Evolutionary conservation across 1,140 invertebrate species (phyloP), one percentile per base, ranked within the genome.

Genomic region (Tetranychus urticae): DNA sequence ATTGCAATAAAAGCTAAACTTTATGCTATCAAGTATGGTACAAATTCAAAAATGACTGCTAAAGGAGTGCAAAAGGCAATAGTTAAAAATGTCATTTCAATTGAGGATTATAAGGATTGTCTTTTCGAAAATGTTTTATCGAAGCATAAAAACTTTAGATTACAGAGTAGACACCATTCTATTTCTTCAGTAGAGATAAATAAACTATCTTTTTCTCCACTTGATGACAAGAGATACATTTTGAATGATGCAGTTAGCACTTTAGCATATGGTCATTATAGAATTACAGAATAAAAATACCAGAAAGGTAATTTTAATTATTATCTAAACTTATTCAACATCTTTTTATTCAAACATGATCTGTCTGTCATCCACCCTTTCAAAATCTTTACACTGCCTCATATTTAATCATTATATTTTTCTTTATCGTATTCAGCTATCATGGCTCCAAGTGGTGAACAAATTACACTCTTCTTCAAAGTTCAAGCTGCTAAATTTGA

Each of bases 1-100:
- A 60, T 73, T 46, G 71, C 71, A 12, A 60, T 75, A 56, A 64
- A 68, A 60, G 62, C 70, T 23, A 77, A 77, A 68, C 48, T 50
- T 50, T n/a, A 50, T 50, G 13, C 23, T 50, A 50, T 50, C 6
- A 50, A 50, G 23, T n/a, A n/a, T 31, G 48, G 48, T 10, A n/a
- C 23, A 14, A 50, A 14, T 10, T 10, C 4, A 31, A n/a, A 31
- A 14, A 10, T n/a, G 48, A 50, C 23, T n/a, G 13, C 48, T 10
- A 50, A n/a, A 50, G 23, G 23, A 5, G 23, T n/a, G 4, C 48
- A 50, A 50, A 50, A 50, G 5, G 13, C 48, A 5, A 14, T n/a
- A 50, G 5, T n/a, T 50, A 14, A n/a, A 50, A n/a, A 50, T 31
- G 23, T 10, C 6, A 50, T 50, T 5, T n/a, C 13, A 50, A n/a